Conservation (phyloP, 2,113 vertebrate species). For the Castor canadensis region DNA sequence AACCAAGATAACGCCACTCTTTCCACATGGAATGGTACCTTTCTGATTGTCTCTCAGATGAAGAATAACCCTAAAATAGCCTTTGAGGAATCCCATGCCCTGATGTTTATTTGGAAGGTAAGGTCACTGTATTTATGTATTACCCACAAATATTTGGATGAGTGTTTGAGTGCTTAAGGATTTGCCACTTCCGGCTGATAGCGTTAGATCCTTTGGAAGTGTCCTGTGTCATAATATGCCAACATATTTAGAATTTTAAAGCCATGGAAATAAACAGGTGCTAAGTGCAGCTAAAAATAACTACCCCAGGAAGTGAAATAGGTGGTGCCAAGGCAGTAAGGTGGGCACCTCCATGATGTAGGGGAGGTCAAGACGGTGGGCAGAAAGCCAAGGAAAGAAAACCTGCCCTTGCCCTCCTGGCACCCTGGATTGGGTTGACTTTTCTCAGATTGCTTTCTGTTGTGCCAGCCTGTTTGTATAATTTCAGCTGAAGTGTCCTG, state of each 20-base stretch:
- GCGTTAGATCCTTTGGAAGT: conserved; percentile 57
- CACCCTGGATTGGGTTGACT: neutral
- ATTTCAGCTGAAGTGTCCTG: neutral
- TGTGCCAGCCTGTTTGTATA: neutral
- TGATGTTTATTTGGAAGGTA: conserved; percentile 25
- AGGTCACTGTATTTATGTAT: conserved; percentile 51
- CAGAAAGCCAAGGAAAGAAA: neutral
- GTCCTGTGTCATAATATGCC: conserved; percentile 58
- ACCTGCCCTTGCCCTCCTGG: neutral
- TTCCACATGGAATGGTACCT: neutral
- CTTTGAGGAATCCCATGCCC: neutral
- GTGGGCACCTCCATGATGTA: neutral
- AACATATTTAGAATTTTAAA: conserved; percentile 63
- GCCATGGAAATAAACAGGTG: conserved; percentile 72
- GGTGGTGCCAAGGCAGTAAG: neutral
- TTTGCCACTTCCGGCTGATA: conserved; percentile 65
- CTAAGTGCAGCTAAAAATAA: conserved; percentile 58
- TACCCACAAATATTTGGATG: conserved; percentile 29
- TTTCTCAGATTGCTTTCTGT: neutral
- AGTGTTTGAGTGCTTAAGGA: conserved; percentile 41
- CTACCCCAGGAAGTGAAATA: conserved; percentile 34
- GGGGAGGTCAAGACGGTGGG: neutral
- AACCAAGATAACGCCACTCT: neutral
- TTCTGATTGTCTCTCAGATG: neutral
- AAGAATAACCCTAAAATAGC: conserved; percentile 4